These are phyloP conservation scores for Antheraea pernyi DNA, from an alignment of 1,140 invertebrate species.

Conservation along the genomic window DNA sequence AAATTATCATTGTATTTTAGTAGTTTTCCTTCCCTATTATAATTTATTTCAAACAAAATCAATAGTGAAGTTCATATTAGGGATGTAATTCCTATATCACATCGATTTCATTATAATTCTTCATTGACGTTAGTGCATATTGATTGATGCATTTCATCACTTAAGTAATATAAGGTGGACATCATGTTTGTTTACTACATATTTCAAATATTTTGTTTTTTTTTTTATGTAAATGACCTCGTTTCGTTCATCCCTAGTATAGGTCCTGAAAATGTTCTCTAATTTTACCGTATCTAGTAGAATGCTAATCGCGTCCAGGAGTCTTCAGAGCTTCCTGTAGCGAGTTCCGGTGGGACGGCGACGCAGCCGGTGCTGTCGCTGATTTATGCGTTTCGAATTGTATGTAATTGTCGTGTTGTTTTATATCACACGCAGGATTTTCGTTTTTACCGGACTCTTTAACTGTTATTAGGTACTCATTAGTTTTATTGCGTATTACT, in stretches of 20 bases:
- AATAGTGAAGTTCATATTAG: too few species aligned
- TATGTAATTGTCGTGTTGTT: constrained; percentile 46
- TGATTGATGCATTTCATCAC: too few species aligned
- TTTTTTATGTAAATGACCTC: too few species aligned
- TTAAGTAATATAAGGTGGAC: too few species aligned
- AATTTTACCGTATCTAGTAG: constrained; percentile 23
- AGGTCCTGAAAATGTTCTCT: neutral
- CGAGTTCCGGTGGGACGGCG: constrained; percentile 54
- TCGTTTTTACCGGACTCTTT: neutral
- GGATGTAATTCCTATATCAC: too few species aligned
- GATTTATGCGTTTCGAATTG: constrained; percentile 73
- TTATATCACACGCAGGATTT: constrained; percentile 4
- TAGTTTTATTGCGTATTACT: neutral
- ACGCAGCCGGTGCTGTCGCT: constrained; percentile 48
- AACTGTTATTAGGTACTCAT: neutral
- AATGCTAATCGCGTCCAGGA: constrained; percentile 19
- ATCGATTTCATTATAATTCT: too few species aligned
- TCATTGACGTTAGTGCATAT: too few species aligned
- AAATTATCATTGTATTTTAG: too few species aligned
- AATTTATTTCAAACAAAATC: too few species aligned
- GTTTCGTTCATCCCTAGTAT: neutral
- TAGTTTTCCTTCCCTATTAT: too few species aligned
- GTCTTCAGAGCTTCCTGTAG: constrained; percentile 64
- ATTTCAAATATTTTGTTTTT: too few species aligned
- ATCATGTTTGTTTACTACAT: too few species aligned